phyloP scores from a whole-genome alignment of 2,888 invertebrate species.

The Allophyes oxyacanthae region DNA sequence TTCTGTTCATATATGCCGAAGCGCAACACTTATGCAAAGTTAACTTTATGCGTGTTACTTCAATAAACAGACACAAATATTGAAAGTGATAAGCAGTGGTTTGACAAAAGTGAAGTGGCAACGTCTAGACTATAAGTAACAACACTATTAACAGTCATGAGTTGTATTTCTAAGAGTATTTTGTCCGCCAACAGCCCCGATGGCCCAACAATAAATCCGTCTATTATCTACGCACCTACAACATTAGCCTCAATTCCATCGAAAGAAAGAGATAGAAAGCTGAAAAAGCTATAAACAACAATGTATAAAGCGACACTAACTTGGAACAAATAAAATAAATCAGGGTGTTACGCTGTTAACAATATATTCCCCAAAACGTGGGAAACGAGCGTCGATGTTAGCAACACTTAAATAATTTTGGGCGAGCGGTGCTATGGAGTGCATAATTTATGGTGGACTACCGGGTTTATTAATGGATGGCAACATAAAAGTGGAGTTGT shows the following conservation, averaged over 20 bases:
- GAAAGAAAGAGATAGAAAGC: constrained; percentile 46
- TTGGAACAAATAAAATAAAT: constrained; percentile 75
- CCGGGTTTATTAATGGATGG: constrained; percentile 50
- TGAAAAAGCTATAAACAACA: constrained; percentile 54
- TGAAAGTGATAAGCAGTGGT: too few relatives aligned
- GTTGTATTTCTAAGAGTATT: background rate
- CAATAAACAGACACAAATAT: too few relatives aligned
- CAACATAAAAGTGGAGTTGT: constrained; percentile 46
- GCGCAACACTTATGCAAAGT: too few relatives aligned
- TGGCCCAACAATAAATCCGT: constrained; percentile 28
- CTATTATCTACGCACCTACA: constrained; percentile 9
- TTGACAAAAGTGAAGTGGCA: too few relatives aligned
- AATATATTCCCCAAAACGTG: constrained; percentile 72
- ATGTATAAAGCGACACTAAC: constrained; percentile 55
- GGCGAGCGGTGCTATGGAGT: constrained; percentile 64
- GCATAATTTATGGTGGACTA: constrained; percentile 61
- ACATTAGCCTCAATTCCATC: constrained; percentile 47
- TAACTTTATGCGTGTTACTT: too few relatives aligned
- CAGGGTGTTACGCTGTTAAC: constrained; percentile 76
- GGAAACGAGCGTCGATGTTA: constrained; percentile 71
- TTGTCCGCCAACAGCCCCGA: constrained; percentile 14
- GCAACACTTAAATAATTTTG: constrained; percentile 76
- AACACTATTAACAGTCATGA: too few relatives aligned
- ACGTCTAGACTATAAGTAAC: too few relatives aligned
- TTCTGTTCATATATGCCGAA: too few relatives aligned